Evolutionary conservation across 1,140 invertebrate species (phyloP).

Genomic region (Drosophila persimilis): DNA sequence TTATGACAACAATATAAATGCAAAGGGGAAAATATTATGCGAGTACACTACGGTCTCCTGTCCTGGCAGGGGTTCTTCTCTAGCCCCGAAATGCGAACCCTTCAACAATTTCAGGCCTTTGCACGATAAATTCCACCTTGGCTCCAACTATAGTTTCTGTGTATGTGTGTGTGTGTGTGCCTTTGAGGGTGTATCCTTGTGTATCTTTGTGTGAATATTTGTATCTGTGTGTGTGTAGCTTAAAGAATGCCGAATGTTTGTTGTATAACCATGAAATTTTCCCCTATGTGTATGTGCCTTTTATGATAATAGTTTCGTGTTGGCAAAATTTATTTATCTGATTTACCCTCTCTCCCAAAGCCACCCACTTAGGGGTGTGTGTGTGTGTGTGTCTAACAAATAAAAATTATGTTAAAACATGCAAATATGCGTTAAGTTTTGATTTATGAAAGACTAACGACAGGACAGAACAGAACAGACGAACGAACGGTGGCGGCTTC

Average conservation of each 20-base stretch:
- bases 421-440: slow-evolving; percentile 82
- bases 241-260: slow-evolving; percentile 71
- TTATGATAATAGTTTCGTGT: slow-evolving; percentile 83
- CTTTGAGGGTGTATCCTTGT: slow-evolving; percentile 12
- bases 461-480: slow-evolving; percentile 2
- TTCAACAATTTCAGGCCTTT: slow-evolving; percentile 68
- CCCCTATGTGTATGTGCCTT: slow-evolving; percentile 44
- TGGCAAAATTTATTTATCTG: slow-evolving; percentile 82
- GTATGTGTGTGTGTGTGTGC: slow-evolving; percentile 16
- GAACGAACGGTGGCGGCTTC: neutral
- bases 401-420: slow-evolving; percentile 83
- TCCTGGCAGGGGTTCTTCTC: neutral
- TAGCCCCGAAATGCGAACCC: slow-evolving; percentile 41
- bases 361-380: neutral
- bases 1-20: slow-evolving; percentile 83
- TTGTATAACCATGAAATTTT: slow-evolving; percentile 72
- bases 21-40: slow-evolving; percentile 64
- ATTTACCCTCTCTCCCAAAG: slow-evolving; percentile 46
- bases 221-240: neutral
- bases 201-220: slow-evolving; percentile 5
- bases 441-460: slow-evolving; percentile 75
- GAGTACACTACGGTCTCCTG: slow-evolving; percentile 5
- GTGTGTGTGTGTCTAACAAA: slow-evolving; percentile 66
- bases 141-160: slow-evolving; percentile 42
- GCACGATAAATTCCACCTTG: slow-evolving; percentile 77